Percentiles rank a stretch among this genome's conserved stretches.
Evolutionary conservation across 2,797 vertebrate genomes (phyloP).

Genomic region (Vultur gryphus): DNA sequence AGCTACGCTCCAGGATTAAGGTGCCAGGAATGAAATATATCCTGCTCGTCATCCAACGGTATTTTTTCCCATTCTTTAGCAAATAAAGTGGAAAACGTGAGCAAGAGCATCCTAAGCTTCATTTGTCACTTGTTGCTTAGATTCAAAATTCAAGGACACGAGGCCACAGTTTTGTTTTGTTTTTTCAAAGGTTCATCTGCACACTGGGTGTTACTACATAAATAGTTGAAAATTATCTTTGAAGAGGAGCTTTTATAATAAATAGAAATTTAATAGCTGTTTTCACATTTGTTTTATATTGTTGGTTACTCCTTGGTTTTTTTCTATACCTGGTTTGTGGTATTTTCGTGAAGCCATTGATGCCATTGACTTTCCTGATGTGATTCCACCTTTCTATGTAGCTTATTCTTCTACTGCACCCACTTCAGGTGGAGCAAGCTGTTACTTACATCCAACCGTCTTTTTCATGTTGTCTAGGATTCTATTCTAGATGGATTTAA

Average conservation of each 20-base stretch:
- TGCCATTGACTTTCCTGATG: not conserved
- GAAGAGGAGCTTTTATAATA: not conserved
- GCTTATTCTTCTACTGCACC: not conserved
- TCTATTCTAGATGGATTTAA: not conserved
- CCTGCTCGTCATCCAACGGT: not conserved
- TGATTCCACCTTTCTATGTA: not conserved
- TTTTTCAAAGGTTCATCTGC: not conserved
- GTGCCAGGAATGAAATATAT: not conserved
- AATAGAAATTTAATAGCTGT: not conserved
- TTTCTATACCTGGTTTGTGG: not conserved
- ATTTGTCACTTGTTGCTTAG: not conserved
- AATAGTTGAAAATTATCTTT: not conserved
- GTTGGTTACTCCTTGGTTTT: not conserved
- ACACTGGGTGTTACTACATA: not conserved
- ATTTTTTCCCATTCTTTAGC: not conserved
- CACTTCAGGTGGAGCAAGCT: not conserved
- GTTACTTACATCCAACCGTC: not conserved
- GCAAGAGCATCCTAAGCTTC: not conserved
- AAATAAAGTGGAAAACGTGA: not conserved
- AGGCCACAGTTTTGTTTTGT: not conserved
- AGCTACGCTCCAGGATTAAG: not conserved
- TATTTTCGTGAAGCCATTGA: not conserved
- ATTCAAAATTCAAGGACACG: not conserved
- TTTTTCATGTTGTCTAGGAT: not conserved
- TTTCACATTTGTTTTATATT: not conserved